Conservation (phyloP, 2,888 invertebrate species). For the Linnaemya tessellans region DNA sequence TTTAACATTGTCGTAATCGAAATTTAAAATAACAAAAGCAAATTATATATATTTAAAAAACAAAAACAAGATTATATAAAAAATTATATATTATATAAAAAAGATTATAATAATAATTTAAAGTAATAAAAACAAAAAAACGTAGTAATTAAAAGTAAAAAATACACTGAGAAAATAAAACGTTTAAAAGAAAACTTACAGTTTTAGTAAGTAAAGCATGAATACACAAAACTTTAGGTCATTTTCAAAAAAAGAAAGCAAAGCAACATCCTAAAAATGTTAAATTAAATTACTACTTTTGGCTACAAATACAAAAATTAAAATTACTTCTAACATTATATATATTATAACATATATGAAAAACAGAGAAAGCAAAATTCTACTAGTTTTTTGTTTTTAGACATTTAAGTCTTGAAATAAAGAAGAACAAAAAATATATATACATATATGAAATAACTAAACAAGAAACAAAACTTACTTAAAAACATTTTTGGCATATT, state of each 20-base stretch:
- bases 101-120: constrained; percentile 24
- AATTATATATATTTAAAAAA: constrained; percentile 49
- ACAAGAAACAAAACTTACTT: constrained; percentile 28
- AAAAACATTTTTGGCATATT: constrained; percentile 54
- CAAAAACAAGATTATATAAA: constrained; percentile 15
- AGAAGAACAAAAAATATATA: constrained; percentile 46
- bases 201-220: constrained; percentile 58
- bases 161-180: constrained; percentile 17
- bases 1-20: constrained; percentile 76
- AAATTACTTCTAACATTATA: constrained; percentile 69
- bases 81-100: constrained; percentile 36
- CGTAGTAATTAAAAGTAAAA: constrained; percentile 58
- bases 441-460: constrained; percentile 57
- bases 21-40: constrained; percentile 67
- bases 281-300: constrained; percentile 63
- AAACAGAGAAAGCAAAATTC: not conserved
- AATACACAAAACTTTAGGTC: constrained; percentile 62
- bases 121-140: constrained; percentile 17
- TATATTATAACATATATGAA: constrained; percentile 44
- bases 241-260: constrained; percentile 53
- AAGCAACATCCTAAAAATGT: constrained; percentile 37
- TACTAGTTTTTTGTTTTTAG: constrained; percentile 59
- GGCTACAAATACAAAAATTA: constrained; percentile 63
- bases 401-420: constrained; percentile 54
- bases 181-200: constrained; percentile 40